A percentile compares a stretch with the other conserved stretches of the same genome.
Evolutionary conservation across 2,113 vertebrate genomes (phyloP).

Genomic region (Lota lota): DNA sequence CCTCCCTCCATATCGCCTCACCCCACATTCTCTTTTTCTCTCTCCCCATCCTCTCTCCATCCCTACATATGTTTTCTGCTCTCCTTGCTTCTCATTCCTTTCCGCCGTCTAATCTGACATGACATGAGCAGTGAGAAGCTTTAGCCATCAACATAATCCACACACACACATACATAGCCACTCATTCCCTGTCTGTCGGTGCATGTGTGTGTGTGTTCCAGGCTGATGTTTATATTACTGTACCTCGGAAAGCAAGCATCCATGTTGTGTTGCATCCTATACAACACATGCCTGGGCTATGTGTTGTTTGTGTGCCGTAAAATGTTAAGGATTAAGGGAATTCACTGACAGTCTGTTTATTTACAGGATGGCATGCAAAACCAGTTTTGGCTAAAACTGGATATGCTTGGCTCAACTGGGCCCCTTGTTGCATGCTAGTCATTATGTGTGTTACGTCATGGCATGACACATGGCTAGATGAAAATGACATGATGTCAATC

Average conservation of each 20-base stretch:
- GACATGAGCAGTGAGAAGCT: slow-evolving; percentile 28
- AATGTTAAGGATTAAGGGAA: too few relatives aligned
- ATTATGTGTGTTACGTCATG: slow-evolving; percentile 6
- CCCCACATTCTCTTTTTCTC: neutral
- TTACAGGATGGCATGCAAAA: too few relatives aligned
- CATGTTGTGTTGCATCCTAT: slow-evolving; percentile 15
- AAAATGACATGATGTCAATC: neutral
- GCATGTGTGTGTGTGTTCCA: slow-evolving; percentile 7
- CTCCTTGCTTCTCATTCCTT: neutral
- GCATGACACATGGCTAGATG: slow-evolving; percentile 11
- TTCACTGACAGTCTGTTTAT: neutral
- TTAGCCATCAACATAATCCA: slow-evolving; percentile 31
- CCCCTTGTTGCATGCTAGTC: slow-evolving; percentile 8
- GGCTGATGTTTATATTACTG: slow-evolving; percentile 7
- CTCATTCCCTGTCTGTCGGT: neutral
- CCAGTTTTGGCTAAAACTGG: too few relatives aligned
- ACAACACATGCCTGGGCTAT: neutral
- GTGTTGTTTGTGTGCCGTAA: slow-evolving; percentile 1
- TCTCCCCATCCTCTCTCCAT: neutral
- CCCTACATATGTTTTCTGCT: neutral
- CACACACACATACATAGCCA: neutral
- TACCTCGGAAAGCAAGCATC: neutral
- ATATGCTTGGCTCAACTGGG: too few relatives aligned
- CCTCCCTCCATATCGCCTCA: slow-evolving; percentile 12
- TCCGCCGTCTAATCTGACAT: slow-evolving; percentile 26